These are phyloP conservation scores for Propithecus deckenii DNA, from an alignment of 2,797 vertebrate species.

Conservation along the genomic window DNA sequence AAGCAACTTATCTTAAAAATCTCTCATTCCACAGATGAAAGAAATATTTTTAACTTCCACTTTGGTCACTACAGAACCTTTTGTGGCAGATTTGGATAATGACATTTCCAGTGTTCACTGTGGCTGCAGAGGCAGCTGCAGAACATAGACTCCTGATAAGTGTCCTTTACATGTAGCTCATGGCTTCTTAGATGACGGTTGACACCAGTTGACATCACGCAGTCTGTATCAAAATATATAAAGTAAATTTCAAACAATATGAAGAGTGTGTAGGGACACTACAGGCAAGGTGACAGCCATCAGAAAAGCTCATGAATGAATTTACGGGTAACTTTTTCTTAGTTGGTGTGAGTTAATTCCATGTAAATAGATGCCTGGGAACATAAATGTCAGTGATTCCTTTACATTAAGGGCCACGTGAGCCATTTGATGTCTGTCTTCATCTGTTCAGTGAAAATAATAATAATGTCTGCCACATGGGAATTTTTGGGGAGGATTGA, in stretches of 20 bases:
- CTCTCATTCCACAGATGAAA: neutral
- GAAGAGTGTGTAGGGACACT: neutral
- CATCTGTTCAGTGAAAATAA: neutral
- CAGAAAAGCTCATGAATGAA: neutral
- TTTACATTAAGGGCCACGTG: neutral
- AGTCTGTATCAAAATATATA: neutral
- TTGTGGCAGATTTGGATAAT: neutral
- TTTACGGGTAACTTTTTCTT: neutral
- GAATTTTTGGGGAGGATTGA: neutral
- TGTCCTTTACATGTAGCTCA: neutral
- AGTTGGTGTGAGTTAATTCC: neutral
- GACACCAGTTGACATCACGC: neutral
- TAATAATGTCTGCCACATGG: neutral
- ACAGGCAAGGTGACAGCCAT: neutral
- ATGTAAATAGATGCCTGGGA: neutral
- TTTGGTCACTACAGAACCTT: neutral
- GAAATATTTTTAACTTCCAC: neutral
- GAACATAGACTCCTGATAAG: neutral
- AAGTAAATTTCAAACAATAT: conserved; percentile 12
- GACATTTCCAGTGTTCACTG: neutral
- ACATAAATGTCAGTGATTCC: neutral
- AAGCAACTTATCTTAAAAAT: neutral
- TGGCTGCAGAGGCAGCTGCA: neutral
- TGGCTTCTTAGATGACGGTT: neutral
- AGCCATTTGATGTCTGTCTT: neutral